phyloP scores from a whole-genome alignment of 2,888 invertebrate species.

The Norana najaformis region DNA sequence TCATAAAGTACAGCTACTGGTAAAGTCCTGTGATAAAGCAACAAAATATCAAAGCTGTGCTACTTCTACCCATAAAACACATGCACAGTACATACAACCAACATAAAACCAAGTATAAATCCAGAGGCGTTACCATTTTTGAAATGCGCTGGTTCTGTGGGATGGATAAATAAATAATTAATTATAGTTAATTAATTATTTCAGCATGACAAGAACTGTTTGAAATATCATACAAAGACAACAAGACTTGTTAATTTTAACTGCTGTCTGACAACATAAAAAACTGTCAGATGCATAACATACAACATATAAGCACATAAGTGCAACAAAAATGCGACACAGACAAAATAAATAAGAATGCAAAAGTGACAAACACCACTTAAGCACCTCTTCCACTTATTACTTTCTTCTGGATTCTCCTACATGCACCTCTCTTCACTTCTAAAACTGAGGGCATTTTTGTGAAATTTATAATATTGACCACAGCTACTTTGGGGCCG shows the following conservation, averaged over 20 bases:
- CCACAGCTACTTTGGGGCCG: too few species aligned
- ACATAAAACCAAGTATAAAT: not conserved
- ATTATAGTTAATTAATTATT: conserved; percentile 16
- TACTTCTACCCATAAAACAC: not conserved
- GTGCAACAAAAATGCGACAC: not conserved
- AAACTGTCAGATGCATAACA: not conserved
- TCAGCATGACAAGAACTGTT: not conserved
- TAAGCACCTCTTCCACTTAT: too few species aligned
- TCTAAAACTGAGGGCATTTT: not conserved
- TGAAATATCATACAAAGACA: not conserved
- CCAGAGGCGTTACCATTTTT: conserved; percentile 21
- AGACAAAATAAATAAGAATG: not conserved
- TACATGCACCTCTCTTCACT: not conserved
- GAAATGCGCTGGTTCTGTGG: conserved; percentile 15
- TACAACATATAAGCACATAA: not conserved
- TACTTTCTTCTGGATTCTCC: not conserved
- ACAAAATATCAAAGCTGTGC: not conserved
- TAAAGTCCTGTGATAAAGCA: not conserved
- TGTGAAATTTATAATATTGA: not conserved
- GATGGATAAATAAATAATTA: conserved; percentile 19
- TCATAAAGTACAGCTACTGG: not conserved
- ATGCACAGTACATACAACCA: not conserved
- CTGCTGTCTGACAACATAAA: not conserved
- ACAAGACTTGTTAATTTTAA: not conserved
- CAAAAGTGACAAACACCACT: not conserved